These are phyloP conservation scores for Limnephilus auricula DNA, from an alignment of 2,888 invertebrate species.

Conservation along the genomic window DNA sequence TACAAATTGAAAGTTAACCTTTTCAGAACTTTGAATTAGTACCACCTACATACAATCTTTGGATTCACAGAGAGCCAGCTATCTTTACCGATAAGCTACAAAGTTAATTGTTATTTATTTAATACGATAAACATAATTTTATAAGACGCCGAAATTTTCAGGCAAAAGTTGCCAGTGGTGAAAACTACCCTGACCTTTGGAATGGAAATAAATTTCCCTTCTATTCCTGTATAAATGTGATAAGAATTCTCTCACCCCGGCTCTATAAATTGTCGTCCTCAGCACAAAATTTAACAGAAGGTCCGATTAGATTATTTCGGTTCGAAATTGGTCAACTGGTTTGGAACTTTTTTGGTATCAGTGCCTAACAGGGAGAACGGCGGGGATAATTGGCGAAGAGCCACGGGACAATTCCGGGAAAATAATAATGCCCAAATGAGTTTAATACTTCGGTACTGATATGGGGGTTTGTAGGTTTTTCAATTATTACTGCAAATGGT, in stretches of 20 bases:
- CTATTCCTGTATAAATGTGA: neutral
- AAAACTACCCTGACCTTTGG: neutral
- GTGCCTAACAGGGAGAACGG: neutral
- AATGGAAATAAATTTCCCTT: neutral
- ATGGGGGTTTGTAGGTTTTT: neutral
- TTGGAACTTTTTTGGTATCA: neutral
- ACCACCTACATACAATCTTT: too few relatives aligned
- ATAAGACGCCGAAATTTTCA: neutral
- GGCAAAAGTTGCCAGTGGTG: neutral
- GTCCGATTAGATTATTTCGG: conserved; percentile 19
- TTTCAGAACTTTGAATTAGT: too few relatives aligned
- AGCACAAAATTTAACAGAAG: conserved; percentile 23
- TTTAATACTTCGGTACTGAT: neutral
- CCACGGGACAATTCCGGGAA: neutral
- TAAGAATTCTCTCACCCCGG: conserved; percentile 8
- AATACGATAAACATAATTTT: neutral
- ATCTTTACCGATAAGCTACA: too few relatives aligned
- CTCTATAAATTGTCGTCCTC: conserved; percentile 19
- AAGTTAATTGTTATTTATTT: too few relatives aligned
- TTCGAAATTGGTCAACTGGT: conserved; percentile 21
- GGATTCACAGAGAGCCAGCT: too few relatives aligned
- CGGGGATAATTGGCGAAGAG: neutral
- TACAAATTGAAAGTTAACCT: too few relatives aligned
- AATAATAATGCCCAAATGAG: neutral
- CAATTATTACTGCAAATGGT: neutral